Percentiles rank a stretch among this genome's conserved stretches.
These are phyloP conservation scores for Thunnus thynnus DNA, from an alignment of 2,113 vertebrate species.

Conservation along the genomic window DNA sequence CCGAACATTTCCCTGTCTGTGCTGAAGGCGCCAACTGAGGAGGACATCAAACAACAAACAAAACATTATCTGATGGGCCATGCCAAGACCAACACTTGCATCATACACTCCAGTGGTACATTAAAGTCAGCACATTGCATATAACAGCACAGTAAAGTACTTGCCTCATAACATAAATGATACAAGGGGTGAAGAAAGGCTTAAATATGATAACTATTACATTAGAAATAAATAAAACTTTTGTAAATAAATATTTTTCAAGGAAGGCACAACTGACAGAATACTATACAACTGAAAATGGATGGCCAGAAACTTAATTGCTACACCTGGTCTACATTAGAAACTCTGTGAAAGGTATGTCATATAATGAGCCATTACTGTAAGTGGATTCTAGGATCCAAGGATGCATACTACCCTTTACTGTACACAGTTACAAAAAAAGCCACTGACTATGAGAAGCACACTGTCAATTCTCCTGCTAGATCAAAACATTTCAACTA, in stretches of 20 bases:
- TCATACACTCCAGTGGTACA: conserved; percentile 7
- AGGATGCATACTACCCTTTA: no score
- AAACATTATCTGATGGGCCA: conserved; percentile 1
- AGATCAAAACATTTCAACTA: background rate
- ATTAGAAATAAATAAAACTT: no score
- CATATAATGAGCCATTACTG: no score
- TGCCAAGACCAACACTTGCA: conserved; percentile 39
- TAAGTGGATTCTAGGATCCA: no score
- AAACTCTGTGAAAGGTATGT: no score
- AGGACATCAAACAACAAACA: conserved; percentile 21
- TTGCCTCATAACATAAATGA: background rate
- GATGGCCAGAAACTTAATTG: no score
- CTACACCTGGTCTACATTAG: no score
- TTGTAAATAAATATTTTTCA: no score
- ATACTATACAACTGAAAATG: no score
- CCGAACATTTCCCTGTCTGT: background rate
- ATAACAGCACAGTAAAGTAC: background rate
- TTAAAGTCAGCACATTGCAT: background rate
- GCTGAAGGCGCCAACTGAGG: conserved; percentile 12
- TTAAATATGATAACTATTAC: background rate
- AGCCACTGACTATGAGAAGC: no score
- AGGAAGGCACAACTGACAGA: no score
- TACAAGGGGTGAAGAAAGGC: background rate
- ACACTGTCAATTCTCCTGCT: background rate
- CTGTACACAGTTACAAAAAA: no score